phyloP scores from a whole-genome alignment of 2,797 vertebrate species.

The Sparus aurata region DNA sequence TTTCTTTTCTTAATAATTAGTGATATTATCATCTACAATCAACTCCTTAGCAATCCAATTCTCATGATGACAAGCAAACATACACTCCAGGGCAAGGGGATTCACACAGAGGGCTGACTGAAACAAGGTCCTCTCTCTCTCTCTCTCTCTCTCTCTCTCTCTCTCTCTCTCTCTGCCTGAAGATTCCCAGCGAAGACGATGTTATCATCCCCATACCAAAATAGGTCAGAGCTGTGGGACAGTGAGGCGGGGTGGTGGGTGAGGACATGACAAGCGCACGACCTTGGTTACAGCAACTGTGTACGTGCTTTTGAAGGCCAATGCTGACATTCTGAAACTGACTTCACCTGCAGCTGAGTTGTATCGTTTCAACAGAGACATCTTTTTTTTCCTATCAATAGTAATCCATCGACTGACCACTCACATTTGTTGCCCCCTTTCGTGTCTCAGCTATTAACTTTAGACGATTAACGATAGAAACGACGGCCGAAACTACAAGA shows the following conservation, averaged over 20 bases:
- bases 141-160: neutral
- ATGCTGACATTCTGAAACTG: neutral
- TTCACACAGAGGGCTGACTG: conserved; percentile 31
- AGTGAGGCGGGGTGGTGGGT: neutral
- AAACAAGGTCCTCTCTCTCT: conserved; percentile 8
- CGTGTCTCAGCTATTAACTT: neutral
- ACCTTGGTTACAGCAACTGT: neutral
- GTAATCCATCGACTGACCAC: neutral
- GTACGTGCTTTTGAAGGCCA: neutral
- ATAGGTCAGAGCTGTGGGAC: conserved; percentile 44
- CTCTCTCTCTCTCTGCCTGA: conserved; percentile 5
- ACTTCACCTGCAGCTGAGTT: neutral
- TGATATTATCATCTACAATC: too few relatives aligned
- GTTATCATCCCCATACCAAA: conserved; percentile 57
- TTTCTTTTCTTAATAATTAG: too few relatives aligned
- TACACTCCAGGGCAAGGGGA: conserved; percentile 13
- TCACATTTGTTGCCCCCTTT: neutral
- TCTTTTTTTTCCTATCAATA: too few relatives aligned
- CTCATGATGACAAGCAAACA: conserved; percentile 9
- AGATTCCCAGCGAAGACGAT: conserved; percentile 50
- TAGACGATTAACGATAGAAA: neutral
- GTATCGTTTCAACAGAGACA: neutral
- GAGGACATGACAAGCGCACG: conserved; percentile 2
- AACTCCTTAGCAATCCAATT: too few relatives aligned
- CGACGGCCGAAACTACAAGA: neutral